Percentiles rank a stretch among this genome's conserved stretches.
These are phyloP conservation scores for Malurus elegans DNA, from an alignment of 2,113 vertebrate genomes.

Conservation along the genomic window DNA sequence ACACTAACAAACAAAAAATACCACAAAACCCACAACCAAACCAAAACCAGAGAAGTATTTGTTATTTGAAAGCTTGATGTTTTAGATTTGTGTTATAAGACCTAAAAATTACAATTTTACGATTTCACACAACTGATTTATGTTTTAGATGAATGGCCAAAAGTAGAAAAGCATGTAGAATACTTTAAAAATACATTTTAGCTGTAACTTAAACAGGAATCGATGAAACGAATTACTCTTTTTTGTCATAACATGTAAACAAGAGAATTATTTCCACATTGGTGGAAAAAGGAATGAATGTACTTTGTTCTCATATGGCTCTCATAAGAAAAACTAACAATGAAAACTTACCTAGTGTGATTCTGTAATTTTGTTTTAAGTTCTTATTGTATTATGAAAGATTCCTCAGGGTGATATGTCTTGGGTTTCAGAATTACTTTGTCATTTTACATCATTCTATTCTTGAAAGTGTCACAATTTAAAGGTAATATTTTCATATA, in stretches of 20 bases:
- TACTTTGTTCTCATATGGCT: not conserved
- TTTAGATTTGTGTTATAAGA: not conserved
- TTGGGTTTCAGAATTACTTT: not conserved
- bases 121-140: not conserved
- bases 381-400: not conserved
- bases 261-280: not conserved
- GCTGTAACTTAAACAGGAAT: not conserved
- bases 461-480: not conserved
- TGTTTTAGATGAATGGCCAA: not conserved
- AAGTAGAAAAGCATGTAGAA: not conserved
- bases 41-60: not conserved
- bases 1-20: not conserved
- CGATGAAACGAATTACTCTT: not conserved
- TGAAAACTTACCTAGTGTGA: not conserved
- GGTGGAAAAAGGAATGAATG: not conserved
- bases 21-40: not conserved
- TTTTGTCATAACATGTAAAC: not conserved
- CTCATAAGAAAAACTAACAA: not conserved
- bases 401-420: not conserved
- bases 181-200: not conserved
- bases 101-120: not conserved
- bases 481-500: not conserved
- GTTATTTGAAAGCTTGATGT: not conserved
- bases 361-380: not conserved
- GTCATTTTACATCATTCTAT: not conserved